Percentiles rank a stretch among this genome's conserved stretches.
phyloP scores from a whole-genome alignment of 2,797 vertebrate genomes.

The Microhierax caerulescens region DNA sequence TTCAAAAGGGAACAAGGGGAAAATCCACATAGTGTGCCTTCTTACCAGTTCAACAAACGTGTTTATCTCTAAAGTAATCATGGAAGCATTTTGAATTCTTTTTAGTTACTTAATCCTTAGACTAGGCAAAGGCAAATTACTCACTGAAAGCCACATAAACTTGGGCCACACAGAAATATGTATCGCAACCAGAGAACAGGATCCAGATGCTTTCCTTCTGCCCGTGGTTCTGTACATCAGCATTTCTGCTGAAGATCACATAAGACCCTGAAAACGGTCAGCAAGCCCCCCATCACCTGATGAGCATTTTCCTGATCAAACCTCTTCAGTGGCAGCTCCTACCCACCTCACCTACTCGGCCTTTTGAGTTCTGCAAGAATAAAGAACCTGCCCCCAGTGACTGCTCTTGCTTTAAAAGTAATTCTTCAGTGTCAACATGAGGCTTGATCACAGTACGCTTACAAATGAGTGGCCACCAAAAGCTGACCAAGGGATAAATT shows the following conservation, averaged over 20 bases:
- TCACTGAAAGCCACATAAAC: background rate
- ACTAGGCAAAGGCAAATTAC: background rate
- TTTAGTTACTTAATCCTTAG: slow-evolving; percentile 1
- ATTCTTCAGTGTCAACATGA: accelerated
- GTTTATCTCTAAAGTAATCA: background rate
- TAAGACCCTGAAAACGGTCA: background rate
- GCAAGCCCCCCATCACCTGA: accelerated
- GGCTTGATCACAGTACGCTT: background rate
- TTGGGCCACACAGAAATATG: background rate
- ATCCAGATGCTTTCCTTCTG: background rate
- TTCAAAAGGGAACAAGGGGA: background rate
- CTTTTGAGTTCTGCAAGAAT: background rate
- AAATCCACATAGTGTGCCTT: background rate
- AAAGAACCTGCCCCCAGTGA: background rate
- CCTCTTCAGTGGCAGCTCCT: background rate
- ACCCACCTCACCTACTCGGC: too few species aligned
- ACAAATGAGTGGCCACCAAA: background rate
- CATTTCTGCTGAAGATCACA: background rate
- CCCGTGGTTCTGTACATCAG: background rate
- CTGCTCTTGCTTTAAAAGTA: background rate
- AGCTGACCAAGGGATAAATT: background rate
- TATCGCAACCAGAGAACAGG: background rate
- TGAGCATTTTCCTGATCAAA: background rate
- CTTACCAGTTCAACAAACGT: background rate
- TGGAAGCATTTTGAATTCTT: background rate